Percentiles rank a stretch among this genome's conserved stretches.
These are phyloP conservation scores for Ennomos fuscantarius DNA, from an alignment of 2,888 invertebrate genomes.

Conservation along the genomic window DNA sequence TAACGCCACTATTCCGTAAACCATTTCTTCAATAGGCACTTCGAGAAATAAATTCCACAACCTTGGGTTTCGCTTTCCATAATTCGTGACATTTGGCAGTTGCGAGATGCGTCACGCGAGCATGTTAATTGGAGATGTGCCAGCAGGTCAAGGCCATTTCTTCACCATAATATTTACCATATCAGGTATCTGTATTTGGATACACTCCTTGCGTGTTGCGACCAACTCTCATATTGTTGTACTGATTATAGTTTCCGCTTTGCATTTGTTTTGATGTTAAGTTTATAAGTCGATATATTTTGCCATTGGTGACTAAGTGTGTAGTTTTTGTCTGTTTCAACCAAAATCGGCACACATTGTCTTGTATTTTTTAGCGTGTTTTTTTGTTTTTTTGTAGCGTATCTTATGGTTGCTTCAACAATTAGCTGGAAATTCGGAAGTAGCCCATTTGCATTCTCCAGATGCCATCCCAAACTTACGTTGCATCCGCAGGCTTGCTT, in stretches of 20 bases:
- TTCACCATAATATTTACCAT: constrained; percentile 20
- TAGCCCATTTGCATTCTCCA: too few species aligned
- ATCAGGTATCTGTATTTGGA: not conserved
- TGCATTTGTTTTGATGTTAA: constrained; percentile 4
- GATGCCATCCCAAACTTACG: too few species aligned
- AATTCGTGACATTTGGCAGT: constrained; percentile 29
- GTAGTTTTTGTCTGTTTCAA: not conserved
- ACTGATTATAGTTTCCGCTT: constrained; percentile 10
- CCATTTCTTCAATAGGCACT: not conserved
- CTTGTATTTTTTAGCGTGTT: too few species aligned
- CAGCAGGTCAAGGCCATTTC: constrained; percentile 30
- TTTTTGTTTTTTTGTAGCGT: too few species aligned
- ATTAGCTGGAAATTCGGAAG: too few species aligned
- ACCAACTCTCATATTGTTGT: constrained; percentile 7
- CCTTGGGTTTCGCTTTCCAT: constrained; percentile 16
- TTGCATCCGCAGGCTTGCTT: too few species aligned
- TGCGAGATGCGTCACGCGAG: constrained; percentile 28
- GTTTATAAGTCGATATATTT: constrained; percentile 4
- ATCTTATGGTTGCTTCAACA: too few species aligned
- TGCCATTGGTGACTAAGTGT: not conserved
- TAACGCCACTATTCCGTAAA: not conserved
- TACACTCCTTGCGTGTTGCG: constrained; percentile 1
- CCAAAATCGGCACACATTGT: too few species aligned
- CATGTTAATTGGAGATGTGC: constrained; percentile 36
- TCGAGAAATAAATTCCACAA: not conserved